These are phyloP conservation scores for Sparidentex hasta DNA, from an alignment of 2,797 vertebrate species.

Conservation along the genomic window DNA sequence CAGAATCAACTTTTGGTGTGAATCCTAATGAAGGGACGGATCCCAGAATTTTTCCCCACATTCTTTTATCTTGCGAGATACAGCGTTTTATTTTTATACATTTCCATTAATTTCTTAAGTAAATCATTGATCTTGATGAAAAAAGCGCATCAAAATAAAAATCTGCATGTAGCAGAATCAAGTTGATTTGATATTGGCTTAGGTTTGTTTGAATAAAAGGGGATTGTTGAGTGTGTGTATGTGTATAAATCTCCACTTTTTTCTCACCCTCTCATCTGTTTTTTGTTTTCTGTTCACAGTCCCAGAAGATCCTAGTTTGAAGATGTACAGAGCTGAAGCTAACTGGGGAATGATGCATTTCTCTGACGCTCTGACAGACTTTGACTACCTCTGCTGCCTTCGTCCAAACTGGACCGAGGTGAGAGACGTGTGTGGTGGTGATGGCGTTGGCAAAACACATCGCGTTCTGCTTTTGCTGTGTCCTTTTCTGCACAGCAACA, in stretches of 20 bases:
- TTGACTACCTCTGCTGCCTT: constrained; percentile 87
- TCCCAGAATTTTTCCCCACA: too few species aligned
- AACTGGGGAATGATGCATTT: constrained; percentile 80
- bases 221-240: background rate
- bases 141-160: background rate
- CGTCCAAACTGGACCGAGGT: constrained; percentile 88
- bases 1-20: too few species aligned
- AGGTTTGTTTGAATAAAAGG: too few species aligned
- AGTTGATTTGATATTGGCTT: background rate
- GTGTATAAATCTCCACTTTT: background rate
- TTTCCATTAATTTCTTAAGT: too few species aligned
- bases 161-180: too few species aligned
- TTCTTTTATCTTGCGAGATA: too few species aligned
- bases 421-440: background rate
- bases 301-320: constrained; percentile 84
- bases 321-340: constrained; percentile 86
- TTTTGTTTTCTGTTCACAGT: constrained; percentile 64
- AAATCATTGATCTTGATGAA: background rate
- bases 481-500: background rate
- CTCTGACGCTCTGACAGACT: constrained; percentile 85
- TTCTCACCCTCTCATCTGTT: background rate
- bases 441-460: background rate
- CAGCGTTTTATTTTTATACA: too few species aligned
- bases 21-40: too few species aligned
- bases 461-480: background rate